phyloP scores from a whole-genome alignment of 2,888 invertebrate species.

The Leptopilina syphax region DNA sequence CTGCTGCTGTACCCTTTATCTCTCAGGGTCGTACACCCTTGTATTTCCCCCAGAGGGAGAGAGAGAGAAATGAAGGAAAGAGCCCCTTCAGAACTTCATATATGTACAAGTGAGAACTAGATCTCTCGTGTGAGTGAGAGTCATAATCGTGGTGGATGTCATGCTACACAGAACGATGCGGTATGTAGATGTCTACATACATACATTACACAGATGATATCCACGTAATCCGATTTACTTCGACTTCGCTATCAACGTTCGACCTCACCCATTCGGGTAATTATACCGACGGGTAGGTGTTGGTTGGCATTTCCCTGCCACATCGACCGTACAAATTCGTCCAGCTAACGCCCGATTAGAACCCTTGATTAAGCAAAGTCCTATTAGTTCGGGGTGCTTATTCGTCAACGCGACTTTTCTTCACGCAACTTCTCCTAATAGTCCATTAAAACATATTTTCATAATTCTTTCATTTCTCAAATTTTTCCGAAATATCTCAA shows the following conservation, averaged over 20 bases:
- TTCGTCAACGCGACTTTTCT: slow-evolving; percentile 36
- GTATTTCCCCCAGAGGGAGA: slow-evolving; percentile 67
- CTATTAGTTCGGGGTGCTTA: slow-evolving; percentile 51
- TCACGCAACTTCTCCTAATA: slow-evolving; percentile 17
- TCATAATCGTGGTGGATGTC: slow-evolving; percentile 40
- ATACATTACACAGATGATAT: slow-evolving; percentile 76
- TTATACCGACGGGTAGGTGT: slow-evolving; percentile 62
- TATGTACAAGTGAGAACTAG: slow-evolving; percentile 42
- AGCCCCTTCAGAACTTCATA: slow-evolving; percentile 53
- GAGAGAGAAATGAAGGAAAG: slow-evolving; percentile 60
- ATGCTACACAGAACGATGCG: slow-evolving; percentile 33
- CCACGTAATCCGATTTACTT: slow-evolving; percentile 76
- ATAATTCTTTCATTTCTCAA: background rate
- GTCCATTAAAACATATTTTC: background rate
- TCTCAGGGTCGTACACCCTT: slow-evolving; percentile 70
- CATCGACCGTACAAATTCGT: slow-evolving; percentile 47
- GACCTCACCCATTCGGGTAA: slow-evolving; percentile 71
- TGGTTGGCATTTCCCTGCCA: slow-evolving; percentile 54
- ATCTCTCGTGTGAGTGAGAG: slow-evolving; percentile 46
- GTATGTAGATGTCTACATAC: slow-evolving; percentile 60
- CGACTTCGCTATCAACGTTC: slow-evolving; percentile 75
- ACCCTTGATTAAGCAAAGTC: slow-evolving; percentile 59
- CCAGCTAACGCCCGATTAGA: slow-evolving; percentile 56
- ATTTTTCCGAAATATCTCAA: background rate
- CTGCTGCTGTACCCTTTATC: slow-evolving; percentile 73